A percentile compares a stretch with the other conserved stretches of the same genome.
These are phyloP conservation scores for Perdix hodgsoniae DNA, from an alignment of 2,797 vertebrate genomes.

Conservation along the genomic window DNA sequence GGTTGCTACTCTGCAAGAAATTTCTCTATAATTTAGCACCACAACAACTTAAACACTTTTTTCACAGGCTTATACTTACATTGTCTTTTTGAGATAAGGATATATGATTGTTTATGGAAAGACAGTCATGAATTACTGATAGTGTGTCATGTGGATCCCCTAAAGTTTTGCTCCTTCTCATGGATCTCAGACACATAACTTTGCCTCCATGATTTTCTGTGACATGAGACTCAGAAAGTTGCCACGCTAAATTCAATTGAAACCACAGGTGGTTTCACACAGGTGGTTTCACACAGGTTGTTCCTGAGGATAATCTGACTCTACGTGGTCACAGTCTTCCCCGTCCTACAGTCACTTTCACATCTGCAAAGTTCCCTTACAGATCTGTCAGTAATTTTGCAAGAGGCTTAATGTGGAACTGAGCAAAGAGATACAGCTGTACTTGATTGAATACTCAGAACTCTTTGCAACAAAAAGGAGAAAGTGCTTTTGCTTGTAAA, in stretches of 20 bases:
- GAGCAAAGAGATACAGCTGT: not conserved
- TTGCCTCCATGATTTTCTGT: not conserved
- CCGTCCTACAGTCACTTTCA: not conserved
- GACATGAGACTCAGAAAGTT: not conserved
- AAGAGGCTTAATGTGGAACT: not conserved
- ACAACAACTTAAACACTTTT: not conserved
- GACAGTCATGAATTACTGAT: not conserved
- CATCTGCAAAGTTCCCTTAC: rapidly evolving
- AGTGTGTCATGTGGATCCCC: not conserved
- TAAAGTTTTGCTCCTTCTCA: not conserved
- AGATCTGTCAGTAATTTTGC: not conserved
- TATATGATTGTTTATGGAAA: not conserved
- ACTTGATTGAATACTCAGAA: not conserved
- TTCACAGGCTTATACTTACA: not conserved
- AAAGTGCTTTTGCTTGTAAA: not conserved
- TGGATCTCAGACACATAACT: not conserved
- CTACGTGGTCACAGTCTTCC: not conserved
- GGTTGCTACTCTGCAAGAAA: not conserved
- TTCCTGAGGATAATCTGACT: not conserved
- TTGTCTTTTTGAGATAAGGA: not conserved
- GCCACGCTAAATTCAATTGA: not conserved
- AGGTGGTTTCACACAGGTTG: no score
- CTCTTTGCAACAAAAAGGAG: not conserved
- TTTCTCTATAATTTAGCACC: not conserved
- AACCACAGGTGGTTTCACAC: no score